Conservation (phyloP, 2,797 vertebrate species). For the Labeo calbasu region DNA sequence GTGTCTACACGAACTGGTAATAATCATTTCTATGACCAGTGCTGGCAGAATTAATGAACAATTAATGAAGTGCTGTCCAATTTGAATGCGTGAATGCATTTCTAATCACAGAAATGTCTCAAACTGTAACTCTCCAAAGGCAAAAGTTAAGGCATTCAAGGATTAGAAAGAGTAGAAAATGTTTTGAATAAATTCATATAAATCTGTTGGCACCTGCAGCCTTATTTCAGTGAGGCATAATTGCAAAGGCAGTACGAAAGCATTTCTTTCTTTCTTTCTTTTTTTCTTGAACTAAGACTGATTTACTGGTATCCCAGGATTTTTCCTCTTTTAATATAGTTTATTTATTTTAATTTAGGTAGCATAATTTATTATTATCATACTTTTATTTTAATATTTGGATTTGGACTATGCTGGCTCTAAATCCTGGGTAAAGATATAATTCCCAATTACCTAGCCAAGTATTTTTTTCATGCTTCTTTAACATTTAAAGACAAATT, state of each 20-base stretch:
- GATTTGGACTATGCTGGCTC: no score
- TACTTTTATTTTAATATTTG: no score
- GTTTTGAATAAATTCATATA: constrained; percentile 6
- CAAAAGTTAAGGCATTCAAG: constrained; percentile 13
- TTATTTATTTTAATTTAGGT: no score
- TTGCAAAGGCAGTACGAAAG: not conserved
- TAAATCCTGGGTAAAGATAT: no score
- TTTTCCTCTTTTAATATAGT: no score
- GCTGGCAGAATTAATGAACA: constrained; percentile 7
- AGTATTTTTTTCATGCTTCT: no score
- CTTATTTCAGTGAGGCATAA: constrained; percentile 32
- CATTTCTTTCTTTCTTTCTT: no score
- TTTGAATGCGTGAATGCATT: not conserved
- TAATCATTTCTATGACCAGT: not conserved
- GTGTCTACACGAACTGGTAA: not conserved
- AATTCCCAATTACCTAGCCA: no score
- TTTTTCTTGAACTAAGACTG: no score
- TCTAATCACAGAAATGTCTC: constrained; percentile 35
- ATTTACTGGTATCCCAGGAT: no score
- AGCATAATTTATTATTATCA: no score
- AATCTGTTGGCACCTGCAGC: constrained; percentile 35
- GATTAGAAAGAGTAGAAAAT: constrained; percentile 6
- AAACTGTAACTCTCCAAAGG: not conserved
- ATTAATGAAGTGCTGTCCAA: not conserved
- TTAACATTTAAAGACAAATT: no score